These are phyloP conservation scores for Plagodis dolabraria DNA, from an alignment of 2,888 invertebrate genomes.

Conservation along the genomic window DNA sequence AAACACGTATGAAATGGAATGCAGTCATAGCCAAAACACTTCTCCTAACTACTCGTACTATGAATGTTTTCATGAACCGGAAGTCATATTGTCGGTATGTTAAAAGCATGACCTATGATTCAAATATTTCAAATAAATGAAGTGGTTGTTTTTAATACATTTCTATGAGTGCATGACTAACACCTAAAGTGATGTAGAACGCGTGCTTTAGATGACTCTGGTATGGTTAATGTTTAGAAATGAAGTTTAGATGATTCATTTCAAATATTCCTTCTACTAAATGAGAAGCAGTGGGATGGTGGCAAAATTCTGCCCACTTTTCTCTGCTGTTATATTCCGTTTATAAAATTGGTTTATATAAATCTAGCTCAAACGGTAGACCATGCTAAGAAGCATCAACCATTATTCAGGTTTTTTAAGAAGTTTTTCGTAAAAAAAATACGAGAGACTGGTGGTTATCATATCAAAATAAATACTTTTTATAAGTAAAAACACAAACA, in stretches of 20 bases:
- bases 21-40: conserved; percentile 8
- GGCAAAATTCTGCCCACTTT: too few relatives aligned
- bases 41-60: conserved; percentile 1
- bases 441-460: too few relatives aligned
- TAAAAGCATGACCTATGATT: conserved; percentile 14
- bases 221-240: neutral
- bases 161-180: conserved; percentile 5
- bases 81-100: conserved; percentile 11
- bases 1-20: neutral
- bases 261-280: too few relatives aligned
- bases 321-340: too few relatives aligned
- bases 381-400: too few relatives aligned
- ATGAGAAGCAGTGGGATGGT: too few relatives aligned
- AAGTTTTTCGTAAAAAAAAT: too few relatives aligned
- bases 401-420: too few relatives aligned
- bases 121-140: conserved; percentile 3
- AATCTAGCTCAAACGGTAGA: too few relatives aligned
- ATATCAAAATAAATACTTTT: too few relatives aligned
- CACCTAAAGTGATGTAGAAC: neutral
- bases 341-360: too few relatives aligned
- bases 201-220: neutral
- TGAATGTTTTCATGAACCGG: conserved; percentile 7
- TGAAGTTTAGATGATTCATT: neutral
- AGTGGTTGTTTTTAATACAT: conserved; percentile 4
- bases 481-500: too few relatives aligned